Evolutionary conservation across 2,113 vertebrate genomes (phyloP), one percentile per base, ranked within the genome.

Genomic region (Pogona vitticeps): DNA sequence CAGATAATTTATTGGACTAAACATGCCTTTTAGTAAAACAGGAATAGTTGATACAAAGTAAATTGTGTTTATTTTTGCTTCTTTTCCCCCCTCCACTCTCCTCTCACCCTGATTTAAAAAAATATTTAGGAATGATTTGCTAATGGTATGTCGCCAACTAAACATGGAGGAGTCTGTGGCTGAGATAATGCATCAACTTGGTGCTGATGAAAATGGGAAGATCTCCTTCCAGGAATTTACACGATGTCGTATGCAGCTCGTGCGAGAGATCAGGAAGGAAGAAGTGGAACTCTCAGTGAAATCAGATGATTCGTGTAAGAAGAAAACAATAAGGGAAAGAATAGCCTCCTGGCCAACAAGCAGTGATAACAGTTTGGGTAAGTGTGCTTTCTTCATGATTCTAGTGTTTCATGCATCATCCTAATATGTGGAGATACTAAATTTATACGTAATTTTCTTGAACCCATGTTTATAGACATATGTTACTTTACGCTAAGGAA

Each of bases 211-310:
- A 93, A 95, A 93, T n/a, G 97, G 97, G 79, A 98, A 96, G 91
- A 96, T 97, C 88, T 97, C 97, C 89, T 97, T 97, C 85, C 96
- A 97, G 88, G 97, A 97, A 93, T 98, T 98, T 91, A 96, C 94
- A 88, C 95, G 96, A 76, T 97, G 97, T 84, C 96, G 85, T 89
- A 97, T 96, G 96, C 96, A 97, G 88, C 96, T 98, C 17, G 84
- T 97, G 42, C 91, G 80, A 88, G 97, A 98, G 94, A 98, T 98
- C 92, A 95, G 94, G 77, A 97, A 97, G 75, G 97, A 97, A 90
- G 97, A 98, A 94, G 95, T 94, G 36, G 96, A 97, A 21, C 96
- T 97, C 86, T 97, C 94, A 71, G 93, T 96, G 79, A 94, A 92
- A 76, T 97, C 89, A 18, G 92, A 95, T 90, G 96, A 96, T 63